Evolutionary conservation across 2,797 vertebrate genomes (phyloP).

Genomic region (Xenopus petersii): DNA sequence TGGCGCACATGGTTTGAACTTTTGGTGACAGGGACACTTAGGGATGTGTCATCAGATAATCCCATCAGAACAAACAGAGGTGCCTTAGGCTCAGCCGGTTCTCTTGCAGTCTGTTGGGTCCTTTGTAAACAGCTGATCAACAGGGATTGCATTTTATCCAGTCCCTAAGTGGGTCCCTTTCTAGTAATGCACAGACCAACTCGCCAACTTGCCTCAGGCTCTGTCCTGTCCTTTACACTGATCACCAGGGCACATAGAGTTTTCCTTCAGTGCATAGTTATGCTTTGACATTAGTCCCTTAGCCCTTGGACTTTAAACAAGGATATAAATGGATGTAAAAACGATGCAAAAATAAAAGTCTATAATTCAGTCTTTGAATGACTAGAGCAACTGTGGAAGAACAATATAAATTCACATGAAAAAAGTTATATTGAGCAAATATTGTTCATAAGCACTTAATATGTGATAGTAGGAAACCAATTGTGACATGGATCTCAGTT

Average conservation of each 20-base stretch:
- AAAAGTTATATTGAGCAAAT: too few species aligned
- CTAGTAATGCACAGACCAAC: conserved; percentile 14
- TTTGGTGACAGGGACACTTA: conserved; percentile 49
- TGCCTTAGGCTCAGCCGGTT: conserved; percentile 29
- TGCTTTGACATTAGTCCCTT: too few species aligned
- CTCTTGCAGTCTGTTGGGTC: conserved; percentile 17
- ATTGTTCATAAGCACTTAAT: too few species aligned
- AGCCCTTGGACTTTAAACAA: too few species aligned
- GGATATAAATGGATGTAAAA: too few species aligned
- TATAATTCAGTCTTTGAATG: too few species aligned
- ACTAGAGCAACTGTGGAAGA: too few species aligned
- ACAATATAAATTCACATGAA: too few species aligned
- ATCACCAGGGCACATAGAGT: neutral
- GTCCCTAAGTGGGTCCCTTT: conserved; percentile 7
- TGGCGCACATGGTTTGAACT: conserved; percentile 62
- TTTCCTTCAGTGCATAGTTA: neutral
- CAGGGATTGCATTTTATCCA: conserved; percentile 19
- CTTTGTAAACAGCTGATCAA: conserved; percentile 9
- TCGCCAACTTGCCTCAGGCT: neutral
- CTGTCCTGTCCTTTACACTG: conserved; percentile 26
- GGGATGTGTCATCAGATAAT: conserved; percentile 56
- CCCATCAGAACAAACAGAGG: conserved; percentile 51
- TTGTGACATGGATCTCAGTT: too few species aligned
- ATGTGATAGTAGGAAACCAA: too few species aligned
- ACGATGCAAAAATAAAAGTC: too few species aligned